Percentiles rank a stretch among this genome's conserved stretches.
phyloP scores from a whole-genome alignment of 2,113 vertebrate genomes.

The Pristiophorus japonicus region DNA sequence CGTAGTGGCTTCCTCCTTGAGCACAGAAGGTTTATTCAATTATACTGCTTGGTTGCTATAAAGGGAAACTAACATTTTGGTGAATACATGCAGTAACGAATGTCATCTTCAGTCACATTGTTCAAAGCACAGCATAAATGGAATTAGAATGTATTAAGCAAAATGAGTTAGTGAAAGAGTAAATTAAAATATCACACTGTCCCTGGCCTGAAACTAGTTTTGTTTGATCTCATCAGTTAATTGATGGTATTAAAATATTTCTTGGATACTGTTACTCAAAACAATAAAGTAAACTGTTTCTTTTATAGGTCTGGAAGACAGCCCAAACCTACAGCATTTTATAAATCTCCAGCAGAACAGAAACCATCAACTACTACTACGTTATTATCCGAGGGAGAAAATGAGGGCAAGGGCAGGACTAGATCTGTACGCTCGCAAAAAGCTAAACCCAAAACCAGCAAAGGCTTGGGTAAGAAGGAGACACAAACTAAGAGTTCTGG shows the following conservation, averaged over 20 bases:
- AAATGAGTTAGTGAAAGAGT: not conserved
- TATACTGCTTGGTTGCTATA: not conserved
- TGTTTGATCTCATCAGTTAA: not conserved
- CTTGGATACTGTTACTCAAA: not conserved
- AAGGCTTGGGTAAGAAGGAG: slow-evolving; percentile 51
- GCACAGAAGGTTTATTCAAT: not conserved
- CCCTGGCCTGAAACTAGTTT: not conserved
- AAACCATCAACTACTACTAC: slow-evolving; percentile 40
- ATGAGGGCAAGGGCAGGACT: slow-evolving; percentile 44
- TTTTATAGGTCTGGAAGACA: slow-evolving; percentile 53
- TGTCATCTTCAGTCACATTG: not conserved
- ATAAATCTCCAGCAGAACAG: slow-evolving; percentile 49
- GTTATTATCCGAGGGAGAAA: slow-evolving; percentile 47
- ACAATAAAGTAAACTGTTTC: not conserved
- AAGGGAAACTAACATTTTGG: not conserved
- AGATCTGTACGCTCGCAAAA: slow-evolving; percentile 48
- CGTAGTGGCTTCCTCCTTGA: not conserved
- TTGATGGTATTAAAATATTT: not conserved
- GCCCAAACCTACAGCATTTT: slow-evolving; percentile 53
- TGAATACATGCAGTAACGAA: not conserved
- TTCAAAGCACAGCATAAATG: not conserved
- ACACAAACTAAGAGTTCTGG: slow-evolving; percentile 44
- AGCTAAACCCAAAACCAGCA: slow-evolving; percentile 47
- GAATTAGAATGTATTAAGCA: not conserved
- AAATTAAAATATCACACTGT: not conserved